Base-by-base conservation (phyloP, 2,888 invertebrate genomes). In the Beris morrisii region DNA sequence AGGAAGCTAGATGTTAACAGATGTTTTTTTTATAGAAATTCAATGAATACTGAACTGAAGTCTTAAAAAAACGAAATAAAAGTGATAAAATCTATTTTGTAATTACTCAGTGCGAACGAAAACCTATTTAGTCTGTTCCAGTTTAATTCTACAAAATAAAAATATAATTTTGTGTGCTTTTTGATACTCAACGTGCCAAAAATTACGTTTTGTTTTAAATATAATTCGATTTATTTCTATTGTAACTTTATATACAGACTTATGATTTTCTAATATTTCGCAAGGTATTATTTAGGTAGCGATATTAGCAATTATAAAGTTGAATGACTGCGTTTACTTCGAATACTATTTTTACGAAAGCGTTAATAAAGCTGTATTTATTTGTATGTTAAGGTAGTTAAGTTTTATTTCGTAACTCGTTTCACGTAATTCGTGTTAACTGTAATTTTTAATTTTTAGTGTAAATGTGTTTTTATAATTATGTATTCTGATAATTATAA, bases 121-220 rank as follows among this genome's bases (percentile, higher is more conserved):
- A 38, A 38, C 5, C 5, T 7, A 38, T 38, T 38, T 22, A 22
- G 38, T 38, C 38, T 38, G 38, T 38, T 38, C 22, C 22, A 22
- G 22, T 38, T 38, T 3, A 38, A 38, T 5, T 38, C 9, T 38
- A 38, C 7, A 7, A 38, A 38, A 38, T 43, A 44, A 57, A 55
- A 38, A 22, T 15, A 57, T 57, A 22, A 44, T 44, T 15, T n/a
- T 15, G 2, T 53, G 50, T 45, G 45, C 50, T 61, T 38, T 48
- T 63, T 53, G 64, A 67, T 64, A 67, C 67, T 67, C 56, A 56
- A 64, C n/a, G 67, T 67, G 67, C 67, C 67, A 67, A 67, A 67
- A 50, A 57, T 44, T 46, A 46, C 30, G 46, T 57, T 57, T 57
- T 57, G 11, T 57, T 6, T 58, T 58, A 48, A 48, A 48, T 45